A percentile compares a stretch with the other conserved stretches of the same genome.
Evolutionary conservation across 2,113 vertebrate species (phyloP).

Genomic region (Alces alces): DNA sequence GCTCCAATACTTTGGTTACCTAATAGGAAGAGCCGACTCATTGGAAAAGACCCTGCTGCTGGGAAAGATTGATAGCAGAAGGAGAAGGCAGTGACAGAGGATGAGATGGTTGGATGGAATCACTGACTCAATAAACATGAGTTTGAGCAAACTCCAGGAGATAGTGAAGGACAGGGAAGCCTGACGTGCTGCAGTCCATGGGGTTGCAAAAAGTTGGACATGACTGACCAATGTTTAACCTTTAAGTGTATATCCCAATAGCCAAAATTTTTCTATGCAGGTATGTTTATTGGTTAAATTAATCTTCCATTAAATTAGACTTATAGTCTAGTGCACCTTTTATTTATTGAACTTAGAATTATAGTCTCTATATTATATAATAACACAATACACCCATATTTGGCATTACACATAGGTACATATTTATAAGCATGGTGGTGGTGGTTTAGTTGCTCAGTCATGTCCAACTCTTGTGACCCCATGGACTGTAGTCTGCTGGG

Average conservation of each 20-base stretch:
- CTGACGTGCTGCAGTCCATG: fast-evolving
- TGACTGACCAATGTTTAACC: not conserved
- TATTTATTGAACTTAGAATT: not conserved
- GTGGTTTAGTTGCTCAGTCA: not conserved
- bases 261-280: not conserved
- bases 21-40: not conserved
- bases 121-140: not conserved
- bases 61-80: not conserved
- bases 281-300: not conserved
- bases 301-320: not conserved
- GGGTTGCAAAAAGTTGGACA: not conserved
- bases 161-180: not conserved
- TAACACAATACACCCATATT: not conserved
- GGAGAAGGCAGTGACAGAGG: not conserved
- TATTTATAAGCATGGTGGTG: not conserved
- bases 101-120: not conserved
- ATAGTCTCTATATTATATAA: not conserved
- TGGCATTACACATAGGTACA: not conserved
- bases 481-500: not conserved
- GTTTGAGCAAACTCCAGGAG: not conserved
- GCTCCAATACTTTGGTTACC: not conserved
- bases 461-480: not conserved
- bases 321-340: not conserved
- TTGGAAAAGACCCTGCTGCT: not conserved
- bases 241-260: not conserved